Conservation (phyloP, 64 coral and sea anemone genomes). For the Cladopsammia gracilis region DNA sequence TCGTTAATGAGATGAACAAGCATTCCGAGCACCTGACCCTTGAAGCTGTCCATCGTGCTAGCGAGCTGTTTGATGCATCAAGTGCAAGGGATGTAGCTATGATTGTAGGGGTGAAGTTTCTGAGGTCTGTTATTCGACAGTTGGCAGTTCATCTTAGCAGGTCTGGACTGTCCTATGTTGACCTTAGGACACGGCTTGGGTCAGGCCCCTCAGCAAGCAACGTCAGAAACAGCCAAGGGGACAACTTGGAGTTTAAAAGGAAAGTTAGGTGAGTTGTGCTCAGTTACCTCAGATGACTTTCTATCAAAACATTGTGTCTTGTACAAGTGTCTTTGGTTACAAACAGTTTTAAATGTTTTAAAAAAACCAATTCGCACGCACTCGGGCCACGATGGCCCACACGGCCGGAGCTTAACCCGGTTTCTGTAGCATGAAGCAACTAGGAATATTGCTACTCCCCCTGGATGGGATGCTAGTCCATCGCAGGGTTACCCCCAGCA, state of each 20-base stretch:
- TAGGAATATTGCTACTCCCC: too few species aligned
- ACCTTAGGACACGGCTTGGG: constrained; percentile 72
- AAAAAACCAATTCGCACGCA: too few species aligned
- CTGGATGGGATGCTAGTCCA: too few species aligned
- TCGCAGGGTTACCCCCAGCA: too few species aligned
- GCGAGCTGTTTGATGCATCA: background rate
- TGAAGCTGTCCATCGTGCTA: constrained; percentile 23
- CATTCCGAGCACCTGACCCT: constrained; percentile 60
- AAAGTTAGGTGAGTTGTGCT: constrained; percentile 82
- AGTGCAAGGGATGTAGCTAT: constrained; percentile 54
- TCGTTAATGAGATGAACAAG: constrained; percentile 86
- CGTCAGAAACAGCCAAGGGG: constrained; percentile 47
- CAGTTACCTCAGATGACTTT: too few species aligned
- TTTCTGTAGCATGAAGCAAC: too few species aligned
- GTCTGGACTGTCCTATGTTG: constrained; percentile 86
- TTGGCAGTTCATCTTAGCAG: constrained; percentile 89
- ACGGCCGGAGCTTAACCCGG: too few species aligned
- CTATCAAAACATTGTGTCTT: too few species aligned
- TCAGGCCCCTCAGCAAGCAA: constrained; percentile 29
- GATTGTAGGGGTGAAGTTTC: constrained; percentile 75
- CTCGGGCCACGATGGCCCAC: too few species aligned
- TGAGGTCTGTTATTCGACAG: constrained; percentile 91
- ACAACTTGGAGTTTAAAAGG: constrained; percentile 76
- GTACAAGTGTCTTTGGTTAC: too few species aligned
- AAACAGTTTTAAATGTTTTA: too few species aligned